phyloP scores from a whole-genome alignment of 2,888 invertebrate genomes.

The Agonopterix alstromeriana region DNA sequence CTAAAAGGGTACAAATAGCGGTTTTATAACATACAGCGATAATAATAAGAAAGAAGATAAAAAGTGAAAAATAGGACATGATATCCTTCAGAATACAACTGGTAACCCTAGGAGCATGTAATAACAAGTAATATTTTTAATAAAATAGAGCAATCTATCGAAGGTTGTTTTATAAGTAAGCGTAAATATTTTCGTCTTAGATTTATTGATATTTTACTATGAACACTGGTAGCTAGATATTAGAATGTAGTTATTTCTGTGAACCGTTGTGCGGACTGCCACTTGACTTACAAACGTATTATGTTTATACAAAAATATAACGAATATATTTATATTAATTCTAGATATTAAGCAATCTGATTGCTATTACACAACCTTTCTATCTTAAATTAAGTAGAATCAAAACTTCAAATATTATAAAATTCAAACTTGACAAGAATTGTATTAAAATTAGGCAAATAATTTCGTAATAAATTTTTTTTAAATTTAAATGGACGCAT shows the following conservation, averaged over 20 bases:
- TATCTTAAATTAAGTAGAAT: slow-evolving; percentile 26
- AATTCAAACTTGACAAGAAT: slow-evolving; percentile 17
- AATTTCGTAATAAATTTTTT: slow-evolving; percentile 24
- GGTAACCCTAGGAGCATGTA: slow-evolving; percentile 10
- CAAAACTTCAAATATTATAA: slow-evolving; percentile 18
- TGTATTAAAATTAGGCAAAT: slow-evolving; percentile 15
- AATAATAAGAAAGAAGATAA: no score
- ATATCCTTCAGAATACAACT: no score
- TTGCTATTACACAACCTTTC: slow-evolving; percentile 63
- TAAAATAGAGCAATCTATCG: slow-evolving; percentile 47
- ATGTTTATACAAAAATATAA: slow-evolving; percentile 26
- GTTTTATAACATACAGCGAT: no score
- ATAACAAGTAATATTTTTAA: slow-evolving; percentile 17
- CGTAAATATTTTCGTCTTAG: slow-evolving; percentile 15
- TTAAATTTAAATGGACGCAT: slow-evolving; percentile 30
- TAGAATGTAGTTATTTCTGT: slow-evolving; percentile 3
- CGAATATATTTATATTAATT: slow-evolving; percentile 16
- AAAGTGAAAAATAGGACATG: no score
- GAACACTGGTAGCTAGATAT: slow-evolving; percentile 16
- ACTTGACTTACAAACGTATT: slow-evolving; percentile 4
- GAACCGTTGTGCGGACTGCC: slow-evolving; percentile 3
- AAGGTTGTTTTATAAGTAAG: slow-evolving; percentile 25
- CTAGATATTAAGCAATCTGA: slow-evolving; percentile 52
- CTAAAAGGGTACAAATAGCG: no score
- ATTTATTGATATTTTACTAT: slow-evolving; percentile 9